Evolutionary conservation across 2,113 vertebrate genomes (phyloP).

Genomic region (Petroica traversi): DNA sequence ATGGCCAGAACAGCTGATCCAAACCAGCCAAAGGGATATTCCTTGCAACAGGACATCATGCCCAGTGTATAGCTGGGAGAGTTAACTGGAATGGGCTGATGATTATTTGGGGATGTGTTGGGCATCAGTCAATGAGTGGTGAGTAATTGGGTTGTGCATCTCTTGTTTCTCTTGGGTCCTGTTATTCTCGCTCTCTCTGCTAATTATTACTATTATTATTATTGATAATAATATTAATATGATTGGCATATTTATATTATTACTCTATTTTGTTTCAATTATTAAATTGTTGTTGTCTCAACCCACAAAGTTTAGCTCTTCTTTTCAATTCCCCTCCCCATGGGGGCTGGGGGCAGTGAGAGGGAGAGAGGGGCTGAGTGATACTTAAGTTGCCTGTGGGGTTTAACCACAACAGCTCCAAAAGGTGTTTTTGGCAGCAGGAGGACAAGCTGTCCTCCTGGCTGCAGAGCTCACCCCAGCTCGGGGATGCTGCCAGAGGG

Average conservation of each 20-base stretch:
- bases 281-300: background rate
- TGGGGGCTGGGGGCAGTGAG: background rate
- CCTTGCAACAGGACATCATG: background rate
- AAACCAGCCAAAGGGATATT: background rate
- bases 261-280: background rate
- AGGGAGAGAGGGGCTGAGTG: background rate
- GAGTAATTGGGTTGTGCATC: background rate
- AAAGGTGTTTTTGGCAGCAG: background rate
- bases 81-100: background rate
- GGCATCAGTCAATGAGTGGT: background rate
- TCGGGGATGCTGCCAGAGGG: background rate
- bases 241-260: background rate
- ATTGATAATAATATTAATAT: background rate
- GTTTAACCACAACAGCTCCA: background rate
- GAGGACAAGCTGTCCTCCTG: background rate
- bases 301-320: background rate
- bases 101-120: fast-evolving
- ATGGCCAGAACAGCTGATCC: background rate
- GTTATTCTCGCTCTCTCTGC: background rate
- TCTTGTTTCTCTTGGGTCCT: background rate
- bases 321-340: background rate
- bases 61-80: background rate
- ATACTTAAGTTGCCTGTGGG: background rate
- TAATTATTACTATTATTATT: background rate
- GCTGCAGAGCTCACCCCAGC: background rate